Conservation (phyloP, 1,140 invertebrate genomes). For the Yoshiicerus persimilis region DNA sequence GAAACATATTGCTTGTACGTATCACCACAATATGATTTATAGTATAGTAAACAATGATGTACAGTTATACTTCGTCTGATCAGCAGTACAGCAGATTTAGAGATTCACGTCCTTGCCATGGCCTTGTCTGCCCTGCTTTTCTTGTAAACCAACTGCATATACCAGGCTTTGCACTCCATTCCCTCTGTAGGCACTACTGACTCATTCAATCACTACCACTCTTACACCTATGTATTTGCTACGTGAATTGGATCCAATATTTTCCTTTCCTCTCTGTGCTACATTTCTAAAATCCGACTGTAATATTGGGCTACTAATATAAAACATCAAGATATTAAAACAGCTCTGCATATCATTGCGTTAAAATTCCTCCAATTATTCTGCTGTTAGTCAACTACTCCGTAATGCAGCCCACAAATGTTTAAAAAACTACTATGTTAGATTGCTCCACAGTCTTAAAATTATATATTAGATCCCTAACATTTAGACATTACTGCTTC, state of each 20-base stretch:
- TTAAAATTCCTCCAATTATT: no score
- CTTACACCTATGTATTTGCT: background rate
- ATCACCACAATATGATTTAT: background rate
- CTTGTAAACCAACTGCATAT: background rate
- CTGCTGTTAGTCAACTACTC: no score
- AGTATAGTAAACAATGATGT: background rate
- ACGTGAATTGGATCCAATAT: background rate
- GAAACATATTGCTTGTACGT: background rate
- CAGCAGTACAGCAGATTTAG: background rate
- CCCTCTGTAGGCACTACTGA: background rate
- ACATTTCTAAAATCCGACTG: no score
- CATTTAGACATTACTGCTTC: no score
- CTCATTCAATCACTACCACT: background rate
- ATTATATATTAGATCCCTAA: no score
- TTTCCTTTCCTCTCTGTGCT: background rate
- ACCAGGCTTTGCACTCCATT: background rate
- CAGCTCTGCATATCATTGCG: no score
- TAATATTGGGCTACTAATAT: no score
- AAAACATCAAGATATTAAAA: no score
- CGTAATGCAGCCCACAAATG: no score
- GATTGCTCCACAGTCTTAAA: no score
- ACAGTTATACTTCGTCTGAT: background rate
- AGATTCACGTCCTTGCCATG: conserved; percentile 6
- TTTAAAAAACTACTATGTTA: no score
- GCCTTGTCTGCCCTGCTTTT: background rate